Evolutionary conservation across 2,797 vertebrate species (phyloP).

Genomic region (Ptychadena robeensis): DNA sequence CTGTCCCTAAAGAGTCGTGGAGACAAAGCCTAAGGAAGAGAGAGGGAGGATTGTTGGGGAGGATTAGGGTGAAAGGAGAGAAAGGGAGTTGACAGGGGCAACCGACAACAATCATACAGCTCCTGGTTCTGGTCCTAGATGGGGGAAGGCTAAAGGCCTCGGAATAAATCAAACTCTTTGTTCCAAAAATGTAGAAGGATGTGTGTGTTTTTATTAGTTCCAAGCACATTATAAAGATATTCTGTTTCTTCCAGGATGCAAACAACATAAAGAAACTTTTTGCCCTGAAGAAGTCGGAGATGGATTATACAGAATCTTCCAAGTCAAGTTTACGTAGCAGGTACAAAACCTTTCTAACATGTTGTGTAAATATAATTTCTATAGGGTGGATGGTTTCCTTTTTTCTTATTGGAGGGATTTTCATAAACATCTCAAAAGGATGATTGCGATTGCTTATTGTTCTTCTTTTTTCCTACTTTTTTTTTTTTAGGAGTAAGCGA

Average conservation of each 20-base stretch:
- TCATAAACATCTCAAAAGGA: neutral
- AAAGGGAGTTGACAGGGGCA: too few species aligned
- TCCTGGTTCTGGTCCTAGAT: too few species aligned
- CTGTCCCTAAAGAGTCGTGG: too few species aligned
- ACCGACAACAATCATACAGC: too few species aligned
- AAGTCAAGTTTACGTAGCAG: conserved; percentile 96
- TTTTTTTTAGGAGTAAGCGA: conserved; percentile 85
- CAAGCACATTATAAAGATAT: conserved; percentile 10
- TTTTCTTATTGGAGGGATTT: neutral
- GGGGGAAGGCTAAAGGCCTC: too few species aligned
- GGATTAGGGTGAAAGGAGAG: too few species aligned
- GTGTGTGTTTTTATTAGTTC: neutral
- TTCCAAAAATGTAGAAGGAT: neutral
- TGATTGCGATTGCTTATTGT: neutral
- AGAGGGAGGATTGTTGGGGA: too few species aligned
- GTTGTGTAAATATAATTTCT: too few species aligned
- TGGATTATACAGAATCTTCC: conserved; percentile 91
- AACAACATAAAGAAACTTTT: conserved; percentile 98
- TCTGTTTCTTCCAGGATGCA: conserved; percentile 84
- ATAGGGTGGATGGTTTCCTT: too few species aligned
- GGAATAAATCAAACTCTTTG: too few species aligned
- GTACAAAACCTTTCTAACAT: conserved; percentile 71
- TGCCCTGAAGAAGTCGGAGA: conserved; percentile 92
- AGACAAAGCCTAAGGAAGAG: too few species aligned
- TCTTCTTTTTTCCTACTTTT: conserved; percentile 29